These are phyloP conservation scores for Lates japonicus DNA, from an alignment of 2,797 vertebrate species.

Conservation along the genomic window DNA sequence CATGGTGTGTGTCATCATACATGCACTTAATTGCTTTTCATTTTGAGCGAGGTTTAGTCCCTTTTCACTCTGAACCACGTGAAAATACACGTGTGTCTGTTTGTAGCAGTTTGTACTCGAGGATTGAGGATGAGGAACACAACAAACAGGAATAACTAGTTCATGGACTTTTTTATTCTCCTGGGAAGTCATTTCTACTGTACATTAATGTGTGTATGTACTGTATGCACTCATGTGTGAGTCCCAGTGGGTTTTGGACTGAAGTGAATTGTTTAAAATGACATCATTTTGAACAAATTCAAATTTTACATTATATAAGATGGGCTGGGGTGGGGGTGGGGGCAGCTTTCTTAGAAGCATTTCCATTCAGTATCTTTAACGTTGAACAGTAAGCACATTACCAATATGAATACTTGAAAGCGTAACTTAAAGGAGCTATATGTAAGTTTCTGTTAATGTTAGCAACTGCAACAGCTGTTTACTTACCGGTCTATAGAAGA, in stretches of 20 bases:
- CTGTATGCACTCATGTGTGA: background rate
- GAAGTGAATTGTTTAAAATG: background rate
- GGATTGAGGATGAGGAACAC: constrained; percentile 26
- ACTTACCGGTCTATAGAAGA: too few species aligned
- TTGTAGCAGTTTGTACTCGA: background rate
- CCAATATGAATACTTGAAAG: background rate
- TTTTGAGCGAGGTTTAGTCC: background rate
- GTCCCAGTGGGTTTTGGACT: background rate
- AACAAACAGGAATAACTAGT: constrained; percentile 60
- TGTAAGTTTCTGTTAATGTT: too few species aligned
- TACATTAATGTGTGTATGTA: constrained; percentile 7
- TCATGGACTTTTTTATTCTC: constrained; percentile 46
- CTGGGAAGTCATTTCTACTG: constrained; percentile 28
- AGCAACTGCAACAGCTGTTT: too few species aligned
- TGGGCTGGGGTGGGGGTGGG: too few species aligned
- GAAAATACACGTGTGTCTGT: background rate
- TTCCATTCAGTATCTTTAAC: background rate
- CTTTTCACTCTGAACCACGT: constrained; percentile 18
- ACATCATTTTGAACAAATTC: background rate
- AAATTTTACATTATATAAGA: background rate
- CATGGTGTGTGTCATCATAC: constrained; percentile 27
- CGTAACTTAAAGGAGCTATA: background rate
- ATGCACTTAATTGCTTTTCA: constrained; percentile 28
- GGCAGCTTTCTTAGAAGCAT: background rate
- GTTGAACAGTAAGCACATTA: background rate